Evolutionary conservation across 2,113 vertebrate genomes (phyloP).

Genomic region (Epinephelus fuscoguttatus): DNA sequence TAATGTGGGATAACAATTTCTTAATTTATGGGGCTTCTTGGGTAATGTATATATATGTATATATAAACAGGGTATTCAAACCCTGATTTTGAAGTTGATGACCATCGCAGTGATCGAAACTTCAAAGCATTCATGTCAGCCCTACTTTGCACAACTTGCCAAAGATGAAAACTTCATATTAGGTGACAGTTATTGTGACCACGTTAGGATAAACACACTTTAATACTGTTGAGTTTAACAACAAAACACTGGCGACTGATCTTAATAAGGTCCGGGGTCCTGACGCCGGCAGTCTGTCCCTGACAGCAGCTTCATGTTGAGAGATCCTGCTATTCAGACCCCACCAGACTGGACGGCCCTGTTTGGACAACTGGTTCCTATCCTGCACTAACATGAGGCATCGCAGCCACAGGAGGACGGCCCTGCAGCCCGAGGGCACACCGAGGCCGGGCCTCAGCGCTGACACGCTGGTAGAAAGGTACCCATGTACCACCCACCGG

Average conservation of each 20-base stretch:
- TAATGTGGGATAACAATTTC: too few species aligned
- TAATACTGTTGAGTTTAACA: slow-evolving; percentile 62
- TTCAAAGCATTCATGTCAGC: too few species aligned
- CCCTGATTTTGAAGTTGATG: too few species aligned
- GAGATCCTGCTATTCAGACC: slow-evolving; percentile 70
- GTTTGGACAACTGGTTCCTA: slow-evolving; percentile 88
- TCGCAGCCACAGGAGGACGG: slow-evolving; percentile 46
- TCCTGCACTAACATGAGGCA: slow-evolving; percentile 63
- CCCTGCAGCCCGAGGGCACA: slow-evolving; percentile 63
- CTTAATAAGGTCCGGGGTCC: slow-evolving; percentile 65
- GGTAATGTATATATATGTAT: too few species aligned
- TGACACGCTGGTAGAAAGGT: slow-evolving; percentile 44
- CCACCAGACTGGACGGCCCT: slow-evolving; percentile 67
- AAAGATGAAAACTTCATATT: slow-evolving; percentile 5
- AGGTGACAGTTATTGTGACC: slow-evolving; percentile 26
- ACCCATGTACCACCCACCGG: slow-evolving; percentile 67
- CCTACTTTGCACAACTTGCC: background rate
- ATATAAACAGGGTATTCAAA: too few species aligned
- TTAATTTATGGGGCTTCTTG: too few species aligned
- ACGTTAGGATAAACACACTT: slow-evolving; percentile 43
- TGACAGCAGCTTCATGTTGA: slow-evolving; percentile 70
- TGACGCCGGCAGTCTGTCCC: slow-evolving; percentile 70
- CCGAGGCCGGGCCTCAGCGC: slow-evolving; percentile 35
- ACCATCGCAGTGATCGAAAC: too few species aligned
- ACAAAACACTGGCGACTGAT: slow-evolving; percentile 67